phyloP scores from a whole-genome alignment of 2,888 invertebrate species.

The Dorcus hopei region DNA sequence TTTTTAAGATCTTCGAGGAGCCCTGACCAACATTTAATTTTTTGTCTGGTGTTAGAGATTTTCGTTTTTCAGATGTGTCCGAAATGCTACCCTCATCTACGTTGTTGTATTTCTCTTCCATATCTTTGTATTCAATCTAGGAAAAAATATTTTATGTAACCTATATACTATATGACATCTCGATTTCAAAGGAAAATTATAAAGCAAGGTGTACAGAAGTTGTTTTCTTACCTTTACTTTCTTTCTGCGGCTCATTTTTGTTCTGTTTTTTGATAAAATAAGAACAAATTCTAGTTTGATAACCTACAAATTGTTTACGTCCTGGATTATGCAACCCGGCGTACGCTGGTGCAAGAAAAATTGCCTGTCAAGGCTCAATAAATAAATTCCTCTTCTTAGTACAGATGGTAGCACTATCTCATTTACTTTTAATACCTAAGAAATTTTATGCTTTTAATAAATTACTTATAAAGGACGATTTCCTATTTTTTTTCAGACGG shows the following conservation, averaged over 20 bases:
- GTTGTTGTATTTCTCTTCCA: slow-evolving; percentile 64
- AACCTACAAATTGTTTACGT: slow-evolving; percentile 8
- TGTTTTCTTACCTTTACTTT: slow-evolving; percentile 40
- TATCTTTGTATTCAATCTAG: slow-evolving; percentile 64
- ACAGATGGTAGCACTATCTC: too few relatives aligned
- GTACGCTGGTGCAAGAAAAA: background rate
- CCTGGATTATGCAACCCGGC: background rate
- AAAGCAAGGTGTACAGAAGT: background rate
- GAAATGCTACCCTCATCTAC: slow-evolving; percentile 61
- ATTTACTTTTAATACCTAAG: too few relatives aligned
- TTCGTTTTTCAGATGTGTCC: slow-evolving; percentile 62
- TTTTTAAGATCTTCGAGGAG: slow-evolving; percentile 51
- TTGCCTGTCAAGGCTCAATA: too few relatives aligned
- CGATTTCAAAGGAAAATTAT: background rate
- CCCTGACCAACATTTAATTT: slow-evolving; percentile 49
- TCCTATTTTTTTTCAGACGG: too few relatives aligned
- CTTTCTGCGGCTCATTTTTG: slow-evolving; percentile 46
- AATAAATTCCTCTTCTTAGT: too few relatives aligned
- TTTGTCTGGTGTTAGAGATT: slow-evolving; percentile 56
- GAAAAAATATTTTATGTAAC: slow-evolving; percentile 17
- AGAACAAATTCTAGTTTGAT: background rate
- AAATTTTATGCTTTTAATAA: too few relatives aligned
- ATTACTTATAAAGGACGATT: too few relatives aligned
- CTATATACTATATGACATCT: background rate
- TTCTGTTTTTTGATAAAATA: slow-evolving; percentile 4